These are phyloP conservation scores for Agelas oroides DNA, from an alignment of 37 sponge, comb jelly and placozoan species.

Conservation along the genomic window DNA sequence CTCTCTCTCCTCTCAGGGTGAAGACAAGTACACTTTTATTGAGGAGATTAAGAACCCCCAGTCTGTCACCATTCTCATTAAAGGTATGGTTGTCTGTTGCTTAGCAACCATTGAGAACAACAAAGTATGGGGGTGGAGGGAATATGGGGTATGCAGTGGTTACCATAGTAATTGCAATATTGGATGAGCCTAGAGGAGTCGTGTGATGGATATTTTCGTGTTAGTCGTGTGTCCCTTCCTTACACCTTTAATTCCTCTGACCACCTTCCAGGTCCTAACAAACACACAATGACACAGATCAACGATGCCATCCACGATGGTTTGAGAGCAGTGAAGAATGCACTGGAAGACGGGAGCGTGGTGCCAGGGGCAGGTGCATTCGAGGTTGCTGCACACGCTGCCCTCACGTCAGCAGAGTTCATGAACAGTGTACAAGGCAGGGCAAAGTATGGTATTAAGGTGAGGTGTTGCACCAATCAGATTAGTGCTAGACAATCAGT, in stretches of 20 bases:
- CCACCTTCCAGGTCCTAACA: slow-evolving; percentile 87
- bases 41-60: slow-evolving; percentile 92
- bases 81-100: slow-evolving; percentile 52
- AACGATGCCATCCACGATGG: slow-evolving; percentile 99
- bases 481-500: no score
- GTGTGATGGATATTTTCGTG: no score
- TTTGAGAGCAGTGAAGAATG: slow-evolving; percentile 98
- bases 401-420: slow-evolving; percentile 85
- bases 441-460: slow-evolving; percentile 92
- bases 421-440: slow-evolving; percentile 87
- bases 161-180: no score
- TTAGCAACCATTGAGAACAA: no score
- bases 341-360: slow-evolving; percentile 90
- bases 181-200: no score
- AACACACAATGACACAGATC: slow-evolving; percentile 96
- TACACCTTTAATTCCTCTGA: no score
- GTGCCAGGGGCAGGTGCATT: slow-evolving; percentile 98
- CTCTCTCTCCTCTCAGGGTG: slow-evolving; percentile 82
- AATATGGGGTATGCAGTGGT: no score
- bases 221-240: no score
- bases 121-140: no score
- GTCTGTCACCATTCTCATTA: slow-evolving; percentile 96
- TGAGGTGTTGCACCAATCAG: no score
- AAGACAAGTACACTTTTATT: slow-evolving; percentile 97
- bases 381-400: slow-evolving; percentile 89